These are phyloP conservation scores for Lomographa bimaculata DNA, from an alignment of 2,888 invertebrate species.

Conservation along the genomic window DNA sequence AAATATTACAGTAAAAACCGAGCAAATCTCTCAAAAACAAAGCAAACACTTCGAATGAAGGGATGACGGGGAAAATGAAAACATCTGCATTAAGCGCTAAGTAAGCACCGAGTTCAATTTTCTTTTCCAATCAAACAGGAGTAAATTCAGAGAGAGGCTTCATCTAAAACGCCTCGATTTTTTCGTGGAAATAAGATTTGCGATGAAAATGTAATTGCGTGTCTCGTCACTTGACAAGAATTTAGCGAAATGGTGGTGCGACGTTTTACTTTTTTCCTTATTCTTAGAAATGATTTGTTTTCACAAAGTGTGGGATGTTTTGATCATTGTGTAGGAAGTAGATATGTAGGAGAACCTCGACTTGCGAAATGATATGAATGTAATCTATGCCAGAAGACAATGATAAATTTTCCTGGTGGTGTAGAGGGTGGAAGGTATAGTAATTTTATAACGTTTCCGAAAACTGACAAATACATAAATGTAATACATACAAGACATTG, in stretches of 20 bases:
- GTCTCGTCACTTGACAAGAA: constrained; percentile 58
- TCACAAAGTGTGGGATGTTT: too few species aligned
- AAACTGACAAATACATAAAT: too few species aligned
- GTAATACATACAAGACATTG: too few species aligned
- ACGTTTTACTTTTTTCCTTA: constrained; percentile 3
- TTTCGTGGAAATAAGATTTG: constrained; percentile 53
- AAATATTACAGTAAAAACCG: too few species aligned
- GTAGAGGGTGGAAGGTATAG: too few species aligned
- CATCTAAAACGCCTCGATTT: constrained; percentile 49
- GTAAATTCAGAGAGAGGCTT: constrained; percentile 37
- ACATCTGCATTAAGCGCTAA: constrained; percentile 25
- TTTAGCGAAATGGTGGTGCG: constrained; percentile 39
- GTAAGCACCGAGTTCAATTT: constrained; percentile 29
- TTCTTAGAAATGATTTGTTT: neutral
- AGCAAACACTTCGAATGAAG: constrained; percentile 15
- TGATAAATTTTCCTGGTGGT: too few species aligned
- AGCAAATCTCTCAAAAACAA: too few species aligned
- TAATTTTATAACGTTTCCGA: too few species aligned
- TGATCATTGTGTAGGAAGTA: too few species aligned
- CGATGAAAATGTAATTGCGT: constrained; percentile 65
- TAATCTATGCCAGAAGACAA: too few species aligned
- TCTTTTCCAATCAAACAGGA: constrained; percentile 34
- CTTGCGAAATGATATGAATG: too few species aligned
- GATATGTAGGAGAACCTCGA: too few species aligned
- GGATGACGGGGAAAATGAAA: constrained; percentile 15